Conservation (phyloP, 2,797 vertebrate genomes). For the Salarias fasciatus region DNA sequence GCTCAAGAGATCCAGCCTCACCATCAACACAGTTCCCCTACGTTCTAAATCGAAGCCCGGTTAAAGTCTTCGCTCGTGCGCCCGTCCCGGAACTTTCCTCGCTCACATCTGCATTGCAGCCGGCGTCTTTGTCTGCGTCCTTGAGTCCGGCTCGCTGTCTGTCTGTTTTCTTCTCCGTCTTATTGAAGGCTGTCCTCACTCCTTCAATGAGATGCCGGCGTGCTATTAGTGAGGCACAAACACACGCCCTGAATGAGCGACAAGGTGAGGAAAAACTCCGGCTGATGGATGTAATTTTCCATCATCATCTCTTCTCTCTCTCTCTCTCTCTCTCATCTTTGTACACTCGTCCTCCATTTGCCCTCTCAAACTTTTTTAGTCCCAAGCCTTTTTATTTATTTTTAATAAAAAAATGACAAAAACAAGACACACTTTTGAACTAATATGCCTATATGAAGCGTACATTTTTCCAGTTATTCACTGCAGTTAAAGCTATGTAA, state of each 20-base stretch:
- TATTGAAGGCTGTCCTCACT: conserved; percentile 23
- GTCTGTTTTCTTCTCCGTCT: conserved; percentile 8
- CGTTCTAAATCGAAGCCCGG: background rate
- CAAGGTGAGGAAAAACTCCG: conserved; percentile 42
- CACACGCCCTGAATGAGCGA: conserved; percentile 33
- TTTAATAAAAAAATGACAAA: conserved; percentile 5
- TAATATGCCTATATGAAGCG: too few species aligned
- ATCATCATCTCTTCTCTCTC: conserved; percentile 47
- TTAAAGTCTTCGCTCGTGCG: background rate
- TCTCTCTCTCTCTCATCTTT: conserved; percentile 28
- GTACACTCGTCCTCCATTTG: conserved; percentile 36
- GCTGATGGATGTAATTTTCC: conserved; percentile 59
- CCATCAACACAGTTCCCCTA: background rate
- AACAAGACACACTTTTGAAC: too few species aligned
- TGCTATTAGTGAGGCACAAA: conserved; percentile 45
- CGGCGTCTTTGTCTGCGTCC: conserved; percentile 35
- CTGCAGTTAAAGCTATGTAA: too few species aligned
- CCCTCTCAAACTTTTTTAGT: conserved; percentile 19
- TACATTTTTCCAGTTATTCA: too few species aligned
- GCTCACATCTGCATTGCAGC: background rate
- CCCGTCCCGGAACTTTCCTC: too few species aligned
- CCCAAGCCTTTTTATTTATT: conserved; percentile 21
- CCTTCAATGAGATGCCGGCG: conserved; percentile 46
- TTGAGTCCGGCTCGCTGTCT: conserved; percentile 30
- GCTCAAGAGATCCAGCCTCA: conserved; percentile 12